Conservation (phyloP, 2,797 vertebrate genomes). For the Rhinoraja longicauda region DNA sequence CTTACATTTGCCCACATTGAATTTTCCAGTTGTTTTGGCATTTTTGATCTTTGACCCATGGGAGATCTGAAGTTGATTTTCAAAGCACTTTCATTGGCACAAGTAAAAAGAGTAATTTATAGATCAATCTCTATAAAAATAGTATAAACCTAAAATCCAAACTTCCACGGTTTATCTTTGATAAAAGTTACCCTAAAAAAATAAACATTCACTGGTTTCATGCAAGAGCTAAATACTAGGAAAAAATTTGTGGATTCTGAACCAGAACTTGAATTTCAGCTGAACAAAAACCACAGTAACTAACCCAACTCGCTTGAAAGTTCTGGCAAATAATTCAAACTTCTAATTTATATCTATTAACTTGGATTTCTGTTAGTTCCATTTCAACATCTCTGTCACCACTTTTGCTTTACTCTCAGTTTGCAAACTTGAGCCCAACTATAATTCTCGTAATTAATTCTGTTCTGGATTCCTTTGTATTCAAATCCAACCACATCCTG, state of each 20-base stretch:
- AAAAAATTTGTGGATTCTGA: background rate
- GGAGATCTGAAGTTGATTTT: background rate
- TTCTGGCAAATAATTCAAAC: background rate
- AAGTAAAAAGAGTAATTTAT: background rate
- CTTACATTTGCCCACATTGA: background rate
- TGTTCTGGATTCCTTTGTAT: conserved; percentile 47
- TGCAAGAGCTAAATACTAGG: background rate
- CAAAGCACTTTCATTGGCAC: background rate
- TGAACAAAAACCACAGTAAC: background rate
- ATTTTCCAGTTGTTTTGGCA: conserved; percentile 9
- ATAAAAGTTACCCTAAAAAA: background rate
- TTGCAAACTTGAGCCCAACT: background rate
- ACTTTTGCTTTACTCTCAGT: background rate
- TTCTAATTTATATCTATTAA: background rate
- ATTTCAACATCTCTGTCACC: background rate
- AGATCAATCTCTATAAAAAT: background rate
- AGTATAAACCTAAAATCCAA: background rate
- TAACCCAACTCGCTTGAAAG: background rate
- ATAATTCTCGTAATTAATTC: conserved; percentile 43
- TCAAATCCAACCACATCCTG: conserved; percentile 54
- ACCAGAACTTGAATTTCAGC: background rate
- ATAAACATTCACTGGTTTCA: background rate
- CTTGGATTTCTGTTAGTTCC: background rate
- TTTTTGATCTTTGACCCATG: background rate
- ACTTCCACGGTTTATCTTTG: background rate